Percentiles rank a stretch among this genome's conserved stretches.
phyloP scores from a whole-genome alignment of 2,888 invertebrate species.

The Hemaris fuciformis region DNA sequence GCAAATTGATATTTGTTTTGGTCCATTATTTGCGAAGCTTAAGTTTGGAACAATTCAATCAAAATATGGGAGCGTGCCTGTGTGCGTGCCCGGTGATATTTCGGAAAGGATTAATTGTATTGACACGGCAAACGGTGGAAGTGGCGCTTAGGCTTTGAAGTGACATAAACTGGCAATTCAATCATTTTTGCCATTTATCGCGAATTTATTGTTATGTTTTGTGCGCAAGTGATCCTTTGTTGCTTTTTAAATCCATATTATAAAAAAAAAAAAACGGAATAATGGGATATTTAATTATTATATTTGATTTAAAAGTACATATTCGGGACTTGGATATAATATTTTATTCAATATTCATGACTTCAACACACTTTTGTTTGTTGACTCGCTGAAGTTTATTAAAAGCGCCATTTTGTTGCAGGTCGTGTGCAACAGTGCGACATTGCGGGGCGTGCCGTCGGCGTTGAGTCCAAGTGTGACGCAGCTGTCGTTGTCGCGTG shows the following conservation, averaged over 20 bases:
- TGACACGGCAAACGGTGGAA: slow-evolving; percentile 59
- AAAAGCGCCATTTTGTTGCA: slow-evolving; percentile 61
- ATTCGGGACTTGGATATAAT: too few relatives aligned
- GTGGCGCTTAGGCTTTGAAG: slow-evolving; percentile 52
- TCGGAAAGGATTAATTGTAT: slow-evolving; percentile 68
- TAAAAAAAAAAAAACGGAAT: neutral
- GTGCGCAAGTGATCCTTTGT: neutral
- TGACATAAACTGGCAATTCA: slow-evolving; percentile 40
- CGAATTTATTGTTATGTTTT: neutral
- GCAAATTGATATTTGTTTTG: slow-evolving; percentile 66
- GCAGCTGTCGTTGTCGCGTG: slow-evolving; percentile 92
- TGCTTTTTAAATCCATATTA: neutral
- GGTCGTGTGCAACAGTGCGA: slow-evolving; percentile 94
- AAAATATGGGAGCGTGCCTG: slow-evolving; percentile 58
- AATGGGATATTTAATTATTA: neutral
- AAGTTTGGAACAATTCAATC: slow-evolving; percentile 73
- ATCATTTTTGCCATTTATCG: neutral
- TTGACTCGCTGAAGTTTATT: neutral
- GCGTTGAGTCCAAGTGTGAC: slow-evolving; percentile 89
- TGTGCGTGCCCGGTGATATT: slow-evolving; percentile 53
- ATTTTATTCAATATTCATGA: too few relatives aligned
- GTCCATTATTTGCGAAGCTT: slow-evolving; percentile 65
- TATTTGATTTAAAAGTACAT: too few relatives aligned
- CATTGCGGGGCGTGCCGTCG: slow-evolving; percentile 89
- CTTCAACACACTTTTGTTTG: too few relatives aligned